These are phyloP conservation scores for Aythya fuligula DNA, from an alignment of 2,797 vertebrate genomes.

Conservation along the genomic window DNA sequence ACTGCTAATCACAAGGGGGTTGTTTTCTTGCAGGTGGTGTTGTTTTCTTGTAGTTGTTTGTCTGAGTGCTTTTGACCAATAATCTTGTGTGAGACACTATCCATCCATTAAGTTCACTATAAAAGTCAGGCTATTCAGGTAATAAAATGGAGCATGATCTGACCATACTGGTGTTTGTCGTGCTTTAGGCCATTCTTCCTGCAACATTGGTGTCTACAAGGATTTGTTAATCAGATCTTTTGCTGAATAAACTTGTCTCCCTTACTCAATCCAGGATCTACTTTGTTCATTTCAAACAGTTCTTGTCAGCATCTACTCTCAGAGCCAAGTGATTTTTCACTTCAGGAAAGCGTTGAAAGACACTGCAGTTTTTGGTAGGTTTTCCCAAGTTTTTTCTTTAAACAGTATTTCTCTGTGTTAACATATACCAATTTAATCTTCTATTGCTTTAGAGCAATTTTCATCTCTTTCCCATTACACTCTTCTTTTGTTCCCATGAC, in stretches of 20 bases:
- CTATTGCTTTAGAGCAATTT: not conserved
- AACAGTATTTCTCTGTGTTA: not conserved
- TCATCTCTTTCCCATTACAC: not conserved
- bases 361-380: not conserved
- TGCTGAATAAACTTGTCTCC: not conserved
- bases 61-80: too few relatives aligned
- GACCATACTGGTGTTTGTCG: too few relatives aligned
- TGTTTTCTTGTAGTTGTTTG: too few relatives aligned
- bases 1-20: too few relatives aligned
- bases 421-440: not conserved
- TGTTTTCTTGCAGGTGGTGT: too few relatives aligned
- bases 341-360: not conserved
- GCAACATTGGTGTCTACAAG: not conserved
- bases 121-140: too few relatives aligned
- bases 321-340: not conserved
- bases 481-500: not conserved
- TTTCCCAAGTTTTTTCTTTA: not conserved
- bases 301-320: not conserved
- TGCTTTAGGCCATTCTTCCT: too few relatives aligned
- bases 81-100: too few relatives aligned
- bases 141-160: too few relatives aligned
- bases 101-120: too few relatives aligned
- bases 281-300: not conserved
- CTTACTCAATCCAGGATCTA: not conserved
- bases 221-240: not conserved